A percentile compares a stretch with the other conserved stretches of the same genome.
Conservation (phyloP, 2,113 vertebrate genomes). For the Papio anubis region DNA sequence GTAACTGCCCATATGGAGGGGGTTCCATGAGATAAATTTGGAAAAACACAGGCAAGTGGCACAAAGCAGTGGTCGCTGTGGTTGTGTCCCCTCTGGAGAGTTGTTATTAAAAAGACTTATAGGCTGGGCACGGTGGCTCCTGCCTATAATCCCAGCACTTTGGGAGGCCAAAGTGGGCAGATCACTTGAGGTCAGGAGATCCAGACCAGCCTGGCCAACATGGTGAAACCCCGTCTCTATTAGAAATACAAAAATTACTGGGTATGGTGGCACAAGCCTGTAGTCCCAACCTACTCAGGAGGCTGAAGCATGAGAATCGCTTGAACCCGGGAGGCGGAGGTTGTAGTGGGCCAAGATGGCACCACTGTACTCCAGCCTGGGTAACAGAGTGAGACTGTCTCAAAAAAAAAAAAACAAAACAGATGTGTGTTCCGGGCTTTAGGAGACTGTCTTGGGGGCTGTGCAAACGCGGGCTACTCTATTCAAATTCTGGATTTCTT, state of each 20-base stretch:
- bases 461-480: not conserved
- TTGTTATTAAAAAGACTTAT: too few relatives aligned
- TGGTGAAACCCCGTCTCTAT: too few relatives aligned
- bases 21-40: not conserved
- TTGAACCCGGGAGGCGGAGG: not conserved
- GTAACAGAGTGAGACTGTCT: too few relatives aligned
- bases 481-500: not conserved
- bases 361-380: not conserved
- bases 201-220: not conserved
- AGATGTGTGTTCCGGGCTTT: too few relatives aligned
- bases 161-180: not conserved
- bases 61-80: not conserved
- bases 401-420: too few relatives aligned
- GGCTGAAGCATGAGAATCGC: not conserved
- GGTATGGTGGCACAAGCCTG: not conserved
- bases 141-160: not conserved
- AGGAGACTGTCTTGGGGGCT: not conserved
- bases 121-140: not conserved
- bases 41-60: not conserved
- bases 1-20: not conserved
- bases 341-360: too few relatives aligned
- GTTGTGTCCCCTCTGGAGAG: not conserved
- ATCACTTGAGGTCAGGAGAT: not conserved
- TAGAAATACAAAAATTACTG: too few relatives aligned
- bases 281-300: not conserved